Evolutionary conservation across 2,113 vertebrate species (phyloP), one percentile per base, ranked within the genome.

Genomic region (Callithrix jacchus): DNA sequence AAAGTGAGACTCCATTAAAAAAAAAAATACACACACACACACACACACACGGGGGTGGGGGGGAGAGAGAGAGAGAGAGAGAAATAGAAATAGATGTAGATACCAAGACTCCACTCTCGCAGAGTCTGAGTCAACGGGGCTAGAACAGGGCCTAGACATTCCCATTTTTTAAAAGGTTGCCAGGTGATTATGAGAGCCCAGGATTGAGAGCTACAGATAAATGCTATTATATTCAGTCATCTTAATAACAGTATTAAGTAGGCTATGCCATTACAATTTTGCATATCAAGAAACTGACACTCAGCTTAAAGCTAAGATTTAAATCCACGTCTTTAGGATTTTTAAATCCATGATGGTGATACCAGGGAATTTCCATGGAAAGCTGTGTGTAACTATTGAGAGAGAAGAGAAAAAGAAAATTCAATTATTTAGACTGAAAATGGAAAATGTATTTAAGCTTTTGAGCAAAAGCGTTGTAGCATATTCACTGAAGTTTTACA

Each of bases 371-470:
- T 94, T 95, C 91, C 87, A 61, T 56, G 87, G 85, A 91, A 93
- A 89, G 49, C 49, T 93, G 17, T 13, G 86, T 32, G 37, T 49
- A 79, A 52, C 32, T 77, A 47, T 37, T 79, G 42, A 93, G n/a
- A 61, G 61, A 84, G 20, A 76, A 93, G 47, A 35, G 66, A 42
- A 68, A 97, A 77, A 40, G 90, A 66, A 97, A 97, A 94, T 84
- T 96, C 1, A 93, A 87, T 97, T 97, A 45, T n/a, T 96, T 97
- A 96, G 94, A 88, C 92, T 96, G 97, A 98, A 97, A 97, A 95
- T 95, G 97, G 91, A 37, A 87, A 56, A 52, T 97, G 20, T 88
- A 81, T 97, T 97, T 95, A 92, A 97, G 94, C 94, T 89, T 96
- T 32, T 96, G 74, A 37, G 71, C 35, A 81, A 84, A 92, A 80